Conservation (phyloP, 2,888 invertebrate species). For the Drosophila vallismaia region DNA sequence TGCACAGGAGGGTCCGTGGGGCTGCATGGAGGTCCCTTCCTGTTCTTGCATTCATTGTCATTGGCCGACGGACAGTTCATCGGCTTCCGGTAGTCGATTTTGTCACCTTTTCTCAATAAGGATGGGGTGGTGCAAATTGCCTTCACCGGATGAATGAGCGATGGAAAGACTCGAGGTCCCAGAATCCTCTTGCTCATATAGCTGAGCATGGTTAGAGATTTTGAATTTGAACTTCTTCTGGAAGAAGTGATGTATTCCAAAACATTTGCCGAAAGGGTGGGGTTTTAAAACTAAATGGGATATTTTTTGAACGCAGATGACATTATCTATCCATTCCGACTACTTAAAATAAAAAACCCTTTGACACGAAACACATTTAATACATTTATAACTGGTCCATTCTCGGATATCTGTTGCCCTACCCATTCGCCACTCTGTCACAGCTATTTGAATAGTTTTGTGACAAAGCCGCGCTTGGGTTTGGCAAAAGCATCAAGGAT, state of each 20-base stretch:
- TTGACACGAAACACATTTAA: constrained; percentile 18
- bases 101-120: background rate
- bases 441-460: background rate
- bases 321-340: background rate
- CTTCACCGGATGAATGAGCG: background rate
- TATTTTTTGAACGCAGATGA: background rate
- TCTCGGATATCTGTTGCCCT: constrained; percentile 6
- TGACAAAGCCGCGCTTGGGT: constrained; percentile 10
- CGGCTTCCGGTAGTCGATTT: rapidly evolving
- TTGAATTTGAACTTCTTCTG: constrained; percentile 20
- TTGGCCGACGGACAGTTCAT: background rate
- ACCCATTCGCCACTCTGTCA: constrained; percentile 13
- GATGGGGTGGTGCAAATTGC: background rate
- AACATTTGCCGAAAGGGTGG: background rate
- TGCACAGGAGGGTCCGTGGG: constrained; percentile 11
- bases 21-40: constrained; percentile 6
- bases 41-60: background rate
- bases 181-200: background rate
- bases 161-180: no score
- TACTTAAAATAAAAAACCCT: background rate
- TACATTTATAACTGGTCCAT: constrained; percentile 2
- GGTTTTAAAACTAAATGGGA: background rate
- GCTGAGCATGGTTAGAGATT: constrained; percentile 20
- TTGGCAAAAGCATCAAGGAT: constrained; percentile 12
- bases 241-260: constrained; percentile 1